Base-by-base conservation (phyloP, 2,113 vertebrate genomes). In the Scatophagus argus region DNA sequence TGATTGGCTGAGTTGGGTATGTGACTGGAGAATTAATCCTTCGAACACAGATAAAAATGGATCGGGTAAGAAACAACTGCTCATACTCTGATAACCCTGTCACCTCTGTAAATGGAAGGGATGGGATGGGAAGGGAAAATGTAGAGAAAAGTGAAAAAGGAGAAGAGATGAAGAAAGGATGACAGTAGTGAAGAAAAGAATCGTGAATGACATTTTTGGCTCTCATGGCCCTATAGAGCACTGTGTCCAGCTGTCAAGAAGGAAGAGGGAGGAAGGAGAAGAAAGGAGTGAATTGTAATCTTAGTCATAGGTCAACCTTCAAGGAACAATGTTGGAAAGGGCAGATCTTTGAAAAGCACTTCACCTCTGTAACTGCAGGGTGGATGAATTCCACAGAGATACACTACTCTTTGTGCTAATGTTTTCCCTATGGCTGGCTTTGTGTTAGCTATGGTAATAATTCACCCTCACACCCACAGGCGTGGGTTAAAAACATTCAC, bases 241-340 rank as follows among this genome's bases (percentile, higher is more conserved):
- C 4, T 41, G 23, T 39, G 66, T 83, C 74, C 65, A 74, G 83
- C 83, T 89, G 87, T 71, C 71, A 59, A 58, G 11, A 12, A 7
- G 39, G 55, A 54, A 29, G 31, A 41, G 43, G n/a, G 10, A 49
- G 41, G 78, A 51, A 16, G 43, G 38, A 29, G 27, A 58, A 61
- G 49, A 66, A 62, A 77, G 16, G 36, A 74, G 21, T 25, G 62
- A 49, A 63, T 46, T 81, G 81, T 78, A 67, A 88, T 90, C 72
- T 66, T 71, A 79, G 75, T 88, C 71, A 87, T 66, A 83, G 87
- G 88, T 87, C 81, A 88, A 52, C 76, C 76, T 81, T 87, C 47
- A 81, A 82, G 66, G 79, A 77, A 85, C 65, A 86, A 72, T 80
- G 74, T 25, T 71, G 78, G 73, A 90, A 90, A 90, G 86, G 79